Conservation (phyloP, 2,888 invertebrate species). For the Papilio demoleus region DNA sequence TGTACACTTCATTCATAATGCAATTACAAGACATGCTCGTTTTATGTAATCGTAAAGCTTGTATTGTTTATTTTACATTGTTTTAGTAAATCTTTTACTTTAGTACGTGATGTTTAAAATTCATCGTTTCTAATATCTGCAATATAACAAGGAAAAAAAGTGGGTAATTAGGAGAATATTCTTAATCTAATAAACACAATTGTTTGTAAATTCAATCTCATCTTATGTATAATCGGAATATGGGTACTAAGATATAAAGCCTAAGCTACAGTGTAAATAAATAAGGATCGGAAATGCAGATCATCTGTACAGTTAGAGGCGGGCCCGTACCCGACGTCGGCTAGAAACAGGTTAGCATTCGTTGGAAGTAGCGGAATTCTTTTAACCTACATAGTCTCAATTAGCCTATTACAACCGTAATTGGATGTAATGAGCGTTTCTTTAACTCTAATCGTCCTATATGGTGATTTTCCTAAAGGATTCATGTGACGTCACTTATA, state of each 20-base stretch:
- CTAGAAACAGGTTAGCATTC: constrained; percentile 22
- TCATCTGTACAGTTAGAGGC: constrained; percentile 13
- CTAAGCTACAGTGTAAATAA: background rate
- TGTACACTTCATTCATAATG: constrained; percentile 35
- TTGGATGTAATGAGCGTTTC: constrained; percentile 23
- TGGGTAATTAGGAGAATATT: no score
- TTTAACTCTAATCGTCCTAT: constrained; percentile 1
- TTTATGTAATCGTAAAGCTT: constrained; percentile 32
- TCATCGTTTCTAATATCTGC: no score
- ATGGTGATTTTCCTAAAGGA: constrained; percentile 19
- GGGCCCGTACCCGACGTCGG: background rate
- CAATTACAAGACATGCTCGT: constrained; percentile 35
- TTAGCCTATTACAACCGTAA: constrained; percentile 32
- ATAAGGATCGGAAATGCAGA: constrained; percentile 23
- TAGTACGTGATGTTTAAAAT: no score
- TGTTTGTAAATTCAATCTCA: background rate
- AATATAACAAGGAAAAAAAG: no score
- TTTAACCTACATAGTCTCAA: constrained; percentile 31
- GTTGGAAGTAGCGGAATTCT: constrained; percentile 33
- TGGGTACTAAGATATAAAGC: background rate
- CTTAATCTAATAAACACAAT: no score
- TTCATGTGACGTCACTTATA: constrained; percentile 2
- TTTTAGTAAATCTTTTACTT: no score
- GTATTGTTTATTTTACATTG: background rate
- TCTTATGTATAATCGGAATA: background rate